These are phyloP conservation scores for Rhea pennata DNA, from an alignment of 2,113 vertebrate species.

Conservation along the genomic window DNA sequence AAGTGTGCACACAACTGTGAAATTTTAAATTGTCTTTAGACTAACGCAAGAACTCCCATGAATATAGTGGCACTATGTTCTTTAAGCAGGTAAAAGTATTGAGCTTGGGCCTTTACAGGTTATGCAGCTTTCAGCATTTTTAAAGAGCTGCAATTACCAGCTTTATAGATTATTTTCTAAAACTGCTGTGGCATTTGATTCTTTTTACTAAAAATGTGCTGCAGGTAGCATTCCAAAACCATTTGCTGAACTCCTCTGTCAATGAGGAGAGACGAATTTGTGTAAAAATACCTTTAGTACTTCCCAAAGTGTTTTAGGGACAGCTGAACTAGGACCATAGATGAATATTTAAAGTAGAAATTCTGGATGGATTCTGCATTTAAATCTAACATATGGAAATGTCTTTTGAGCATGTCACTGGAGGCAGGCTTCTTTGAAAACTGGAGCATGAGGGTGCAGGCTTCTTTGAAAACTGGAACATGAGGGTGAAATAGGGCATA, in stretches of 20 bases:
- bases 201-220: neutral
- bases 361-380: neutral
- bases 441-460: neutral
- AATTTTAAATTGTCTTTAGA: neutral
- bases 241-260: neutral
- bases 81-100: neutral
- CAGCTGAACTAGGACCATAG: neutral
- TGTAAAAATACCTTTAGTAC: neutral
- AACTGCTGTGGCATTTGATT: neutral
- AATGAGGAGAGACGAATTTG: neutral
- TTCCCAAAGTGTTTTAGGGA: neutral
- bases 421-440: neutral
- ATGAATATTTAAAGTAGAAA: neutral
- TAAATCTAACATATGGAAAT: neutral
- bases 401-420: neutral
- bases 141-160: neutral
- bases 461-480: neutral
- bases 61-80: neutral
- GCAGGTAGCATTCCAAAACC: neutral
- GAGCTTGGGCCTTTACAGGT: neutral
- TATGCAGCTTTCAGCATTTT: constrained; percentile 2
- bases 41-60: neutral
- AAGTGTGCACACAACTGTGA: neutral
- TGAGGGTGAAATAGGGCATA: neutral
- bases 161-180: neutral